Evolutionary conservation across 2,113 vertebrate species (phyloP).

Genomic region (Excalfactoria chinensis): DNA sequence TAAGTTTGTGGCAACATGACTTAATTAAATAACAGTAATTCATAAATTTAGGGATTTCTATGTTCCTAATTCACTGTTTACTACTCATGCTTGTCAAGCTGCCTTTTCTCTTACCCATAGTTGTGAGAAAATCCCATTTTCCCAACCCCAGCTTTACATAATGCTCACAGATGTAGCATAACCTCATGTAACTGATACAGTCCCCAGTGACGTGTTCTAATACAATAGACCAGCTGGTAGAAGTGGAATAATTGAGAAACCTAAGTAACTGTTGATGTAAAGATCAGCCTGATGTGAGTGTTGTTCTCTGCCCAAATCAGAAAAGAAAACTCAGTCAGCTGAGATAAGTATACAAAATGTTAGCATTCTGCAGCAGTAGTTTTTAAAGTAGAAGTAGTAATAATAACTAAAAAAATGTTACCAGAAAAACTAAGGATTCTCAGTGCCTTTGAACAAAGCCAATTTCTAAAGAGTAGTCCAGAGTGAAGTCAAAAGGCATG

Average conservation of each 20-base stretch:
- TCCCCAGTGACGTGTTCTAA: not conserved
- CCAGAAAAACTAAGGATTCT: not conserved
- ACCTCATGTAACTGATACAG: constrained; percentile 31
- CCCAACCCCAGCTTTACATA: not conserved
- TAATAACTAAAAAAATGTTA: not conserved
- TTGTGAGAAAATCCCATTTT: not conserved
- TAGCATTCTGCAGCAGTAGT: not conserved
- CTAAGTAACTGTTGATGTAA: constrained; percentile 42
- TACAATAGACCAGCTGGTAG: constrained; percentile 42
- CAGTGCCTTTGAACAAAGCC: not conserved
- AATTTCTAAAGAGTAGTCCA: not conserved
- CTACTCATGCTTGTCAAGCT: not conserved
- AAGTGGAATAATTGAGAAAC: constrained; percentile 30
- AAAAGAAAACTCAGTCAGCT: not conserved
- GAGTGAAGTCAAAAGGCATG: not conserved
- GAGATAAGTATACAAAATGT: not conserved
- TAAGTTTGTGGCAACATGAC: not conserved
- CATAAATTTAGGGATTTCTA: not conserved
- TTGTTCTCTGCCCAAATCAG: not conserved
- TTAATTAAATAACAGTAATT: not conserved
- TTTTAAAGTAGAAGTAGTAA: not conserved
- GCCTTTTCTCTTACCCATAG: not conserved
- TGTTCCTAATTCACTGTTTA: constrained; percentile 2
- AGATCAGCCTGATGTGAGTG: not conserved
- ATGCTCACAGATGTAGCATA: constrained; percentile 2